These are phyloP conservation scores for Spatulosminthurus flaviceps DNA, from an alignment of 2,888 invertebrate genomes.

Conservation along the genomic window DNA sequence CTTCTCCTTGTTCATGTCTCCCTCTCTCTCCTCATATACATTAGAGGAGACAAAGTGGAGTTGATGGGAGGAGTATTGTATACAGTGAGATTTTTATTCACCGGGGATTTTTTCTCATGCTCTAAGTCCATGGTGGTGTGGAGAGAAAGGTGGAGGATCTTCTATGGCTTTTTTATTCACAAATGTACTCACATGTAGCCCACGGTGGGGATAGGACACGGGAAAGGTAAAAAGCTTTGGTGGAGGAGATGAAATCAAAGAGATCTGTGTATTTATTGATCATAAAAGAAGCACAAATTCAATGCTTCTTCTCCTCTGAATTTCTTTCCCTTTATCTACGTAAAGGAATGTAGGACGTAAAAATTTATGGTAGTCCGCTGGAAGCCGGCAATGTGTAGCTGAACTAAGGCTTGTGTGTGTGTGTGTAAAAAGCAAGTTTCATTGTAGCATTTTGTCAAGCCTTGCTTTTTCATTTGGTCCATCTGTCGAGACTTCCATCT, in stretches of 20 bases:
- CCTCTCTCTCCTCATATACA: neutral
- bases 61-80: conserved; percentile 2
- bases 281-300: conserved; percentile 47
- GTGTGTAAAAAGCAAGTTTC: too few relatives aligned
- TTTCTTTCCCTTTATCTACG: too few relatives aligned
- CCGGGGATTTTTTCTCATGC: neutral
- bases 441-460: neutral
- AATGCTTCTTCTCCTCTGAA: conserved; percentile 38
- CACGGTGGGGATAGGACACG: neutral
- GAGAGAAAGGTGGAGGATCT: too few relatives aligned
- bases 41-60: neutral
- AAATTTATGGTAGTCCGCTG: conserved; percentile 36
- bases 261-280: conserved; percentile 45
- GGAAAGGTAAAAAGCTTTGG: conserved; percentile 10
- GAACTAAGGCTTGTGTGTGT: too few relatives aligned
- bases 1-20: conserved; percentile 18
- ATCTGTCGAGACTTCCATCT: neutral
- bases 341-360: conserved; percentile 25
- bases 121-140: neutral
- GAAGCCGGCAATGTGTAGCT: too few relatives aligned
- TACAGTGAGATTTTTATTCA: neutral
- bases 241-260: conserved; percentile 31
- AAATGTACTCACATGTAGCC: too few relatives aligned
- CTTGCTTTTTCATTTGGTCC: neutral
- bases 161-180: too few relatives aligned